Percentiles rank a stretch among this genome's conserved stretches.
phyloP scores from a whole-genome alignment of 2,888 invertebrate species.

The Macrosiphum euphorbiae region DNA sequence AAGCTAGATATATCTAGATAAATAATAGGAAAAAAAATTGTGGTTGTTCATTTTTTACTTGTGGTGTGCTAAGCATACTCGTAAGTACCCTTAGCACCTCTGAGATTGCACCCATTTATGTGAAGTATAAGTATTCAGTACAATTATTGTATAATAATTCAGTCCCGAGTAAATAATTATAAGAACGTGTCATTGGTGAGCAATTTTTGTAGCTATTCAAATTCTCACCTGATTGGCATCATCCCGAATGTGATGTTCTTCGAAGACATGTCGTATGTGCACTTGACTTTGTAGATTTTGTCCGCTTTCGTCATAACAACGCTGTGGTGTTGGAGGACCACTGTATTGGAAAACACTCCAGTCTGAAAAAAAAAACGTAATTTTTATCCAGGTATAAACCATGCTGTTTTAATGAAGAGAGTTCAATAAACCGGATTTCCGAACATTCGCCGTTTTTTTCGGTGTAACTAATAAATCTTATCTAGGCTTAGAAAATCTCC shows the following conservation, averaged over 20 bases:
- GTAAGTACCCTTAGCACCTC: not conserved
- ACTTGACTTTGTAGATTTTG: constrained; percentile 96
- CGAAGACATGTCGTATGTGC: constrained; percentile 96
- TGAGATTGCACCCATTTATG: not conserved
- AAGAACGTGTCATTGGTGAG: not conserved
- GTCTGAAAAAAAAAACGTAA: constrained; percentile 74
- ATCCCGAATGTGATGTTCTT: constrained; percentile 97
- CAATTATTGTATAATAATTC: not conserved
- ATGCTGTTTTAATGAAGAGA: constrained; percentile 19
- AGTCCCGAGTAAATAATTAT: not conserved
- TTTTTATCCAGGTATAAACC: not conserved
- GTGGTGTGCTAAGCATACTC: not conserved
- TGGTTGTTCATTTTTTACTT: not conserved
- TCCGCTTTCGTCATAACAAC: constrained; percentile 97
- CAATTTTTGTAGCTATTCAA: not conserved
- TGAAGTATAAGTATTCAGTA: not conserved
- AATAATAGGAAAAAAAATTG: not conserved
- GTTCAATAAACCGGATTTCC: constrained; percentile 46
- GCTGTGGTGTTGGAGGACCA: constrained; percentile 94
- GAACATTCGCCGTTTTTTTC: not conserved
- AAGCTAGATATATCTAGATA: not conserved
- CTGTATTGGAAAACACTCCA: constrained; percentile 93
- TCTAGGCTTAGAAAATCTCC: not conserved
- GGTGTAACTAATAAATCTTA: constrained; percentile 18
- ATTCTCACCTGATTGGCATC: constrained; percentile 90